These are phyloP conservation scores for Epizoanthus stellaris DNA, from an alignment of 92 coral and sea anemone genomes.

Conservation along the genomic window DNA sequence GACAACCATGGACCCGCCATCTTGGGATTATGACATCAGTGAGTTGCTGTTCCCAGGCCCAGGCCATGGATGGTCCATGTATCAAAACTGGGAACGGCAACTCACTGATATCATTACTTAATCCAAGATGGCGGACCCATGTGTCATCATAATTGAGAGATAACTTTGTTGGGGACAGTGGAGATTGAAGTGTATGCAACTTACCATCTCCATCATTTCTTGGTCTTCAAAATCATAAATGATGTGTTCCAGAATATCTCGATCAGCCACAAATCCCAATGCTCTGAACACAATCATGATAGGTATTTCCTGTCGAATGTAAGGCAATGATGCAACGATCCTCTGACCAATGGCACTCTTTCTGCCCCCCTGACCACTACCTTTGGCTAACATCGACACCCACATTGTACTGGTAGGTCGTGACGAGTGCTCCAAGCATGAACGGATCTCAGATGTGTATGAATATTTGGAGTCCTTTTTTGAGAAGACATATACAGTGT, in stretches of 20 bases:
- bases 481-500: slow-evolving; percentile 95
- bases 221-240: slow-evolving; percentile 99
- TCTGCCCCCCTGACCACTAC: slow-evolving; percentile 92
- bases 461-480: slow-evolving; percentile 98
- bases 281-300: slow-evolving; percentile 99
- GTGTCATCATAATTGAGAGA: too few species aligned
- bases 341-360: slow-evolving; percentile 99
- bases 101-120: too few species aligned
- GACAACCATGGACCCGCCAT: too few species aligned
- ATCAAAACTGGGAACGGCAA: too few species aligned
- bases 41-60: too few species aligned
- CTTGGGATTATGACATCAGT: too few species aligned
- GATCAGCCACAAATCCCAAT: slow-evolving; percentile 97
- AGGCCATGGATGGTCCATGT: too few species aligned
- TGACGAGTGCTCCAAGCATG: slow-evolving; percentile 96
- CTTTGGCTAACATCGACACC: slow-evolving; percentile 98
- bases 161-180: too few species aligned
- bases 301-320: slow-evolving; percentile 97
- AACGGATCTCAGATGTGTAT: slow-evolving; percentile 96
- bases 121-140: too few species aligned
- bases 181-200: background rate
- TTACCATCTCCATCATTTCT: slow-evolving; percentile 99
- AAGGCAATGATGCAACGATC: slow-evolving; percentile 94
- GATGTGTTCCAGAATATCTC: slow-evolving; percentile 96
- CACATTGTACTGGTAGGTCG: slow-evolving; percentile 99